phyloP scores from a whole-genome alignment of 2,797 vertebrate species.

The Enteromius trimaculatus region DNA sequence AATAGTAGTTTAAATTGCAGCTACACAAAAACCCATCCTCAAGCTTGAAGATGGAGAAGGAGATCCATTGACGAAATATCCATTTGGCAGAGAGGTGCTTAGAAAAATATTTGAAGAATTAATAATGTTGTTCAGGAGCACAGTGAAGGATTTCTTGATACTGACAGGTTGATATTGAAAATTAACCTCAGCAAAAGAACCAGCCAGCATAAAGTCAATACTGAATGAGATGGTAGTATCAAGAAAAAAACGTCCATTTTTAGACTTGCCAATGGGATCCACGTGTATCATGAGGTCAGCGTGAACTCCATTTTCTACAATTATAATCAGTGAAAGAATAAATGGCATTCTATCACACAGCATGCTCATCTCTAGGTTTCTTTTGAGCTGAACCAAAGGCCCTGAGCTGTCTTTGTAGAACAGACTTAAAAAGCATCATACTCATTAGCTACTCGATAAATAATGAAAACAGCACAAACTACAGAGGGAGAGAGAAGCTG shows the following conservation, averaged over 20 bases:
- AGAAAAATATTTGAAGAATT: not conserved
- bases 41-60: not conserved
- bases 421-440: slow-evolving; percentile 53
- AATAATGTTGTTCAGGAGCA: not conserved
- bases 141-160: not conserved
- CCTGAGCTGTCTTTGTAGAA: slow-evolving; percentile 47
- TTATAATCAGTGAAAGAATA: slow-evolving; percentile 1
- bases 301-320: slow-evolving; percentile 1
- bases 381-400: slow-evolving; percentile 56
- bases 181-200: not conserved
- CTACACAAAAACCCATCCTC: not conserved
- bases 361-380: slow-evolving; percentile 44
- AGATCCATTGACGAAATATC: not conserved
- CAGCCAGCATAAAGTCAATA: not conserved
- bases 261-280: not conserved
- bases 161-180: slow-evolving; percentile 2
- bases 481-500: slow-evolving; percentile 48
- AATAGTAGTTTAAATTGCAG: too few species aligned
- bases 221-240: not conserved
- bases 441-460: slow-evolving; percentile 64
- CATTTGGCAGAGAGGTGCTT: not conserved
- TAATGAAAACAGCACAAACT: slow-evolving; percentile 66
- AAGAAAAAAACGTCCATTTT: not conserved
- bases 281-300: not conserved
- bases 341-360: not conserved